A percentile compares a stretch with the other conserved stretches of the same genome.
Evolutionary conservation across 1,140 invertebrate genomes (phyloP).

Genomic region (Mylabris phalerata): DNA sequence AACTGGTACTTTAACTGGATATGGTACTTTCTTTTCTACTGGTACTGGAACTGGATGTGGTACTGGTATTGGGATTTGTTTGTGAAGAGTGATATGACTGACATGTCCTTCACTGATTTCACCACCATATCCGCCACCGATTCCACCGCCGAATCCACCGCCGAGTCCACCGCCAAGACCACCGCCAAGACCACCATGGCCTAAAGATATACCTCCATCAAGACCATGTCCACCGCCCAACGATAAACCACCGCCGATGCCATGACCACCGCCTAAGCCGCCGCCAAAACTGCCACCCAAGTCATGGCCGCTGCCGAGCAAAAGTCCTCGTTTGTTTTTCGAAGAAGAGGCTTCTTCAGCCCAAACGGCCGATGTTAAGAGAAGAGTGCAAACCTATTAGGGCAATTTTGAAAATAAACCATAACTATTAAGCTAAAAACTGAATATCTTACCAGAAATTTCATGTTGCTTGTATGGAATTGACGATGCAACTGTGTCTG

Average conservation of each 20-base stretch:
- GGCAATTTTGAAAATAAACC: not conserved
- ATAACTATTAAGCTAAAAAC: not conserved
- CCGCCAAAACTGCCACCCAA: not conserved
- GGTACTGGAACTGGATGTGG: slow-evolving; percentile 39
- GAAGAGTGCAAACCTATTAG: slow-evolving; percentile 26
- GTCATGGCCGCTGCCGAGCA: slow-evolving; percentile 16
- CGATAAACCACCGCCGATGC: slow-evolving; percentile 1
- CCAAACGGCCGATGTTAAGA: slow-evolving; percentile 16
- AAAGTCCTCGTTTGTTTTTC: slow-evolving; percentile 1
- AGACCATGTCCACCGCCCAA: not conserved
- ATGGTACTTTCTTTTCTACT: slow-evolving; percentile 37
- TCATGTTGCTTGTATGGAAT: slow-evolving; percentile 21
- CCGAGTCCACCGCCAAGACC: slow-evolving; percentile 8
- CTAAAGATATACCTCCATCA: not conserved
- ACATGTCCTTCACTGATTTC: slow-evolving; percentile 1
- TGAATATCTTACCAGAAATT: slow-evolving; percentile 27
- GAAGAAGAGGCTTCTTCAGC: not conserved
- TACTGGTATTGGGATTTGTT: slow-evolving; percentile 27
- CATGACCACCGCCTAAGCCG: slow-evolving; percentile 2
- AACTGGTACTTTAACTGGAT: slow-evolving; percentile 37
- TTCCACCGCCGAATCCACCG: slow-evolving; percentile 7
- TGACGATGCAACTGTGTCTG: slow-evolving; percentile 25
- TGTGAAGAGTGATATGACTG: slow-evolving; percentile 19
- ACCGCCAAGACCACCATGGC: slow-evolving; percentile 15
- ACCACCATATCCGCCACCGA: slow-evolving; percentile 11